phyloP scores from a whole-genome alignment of 2,888 invertebrate species.

The Troides oblongomaculatus region DNA sequence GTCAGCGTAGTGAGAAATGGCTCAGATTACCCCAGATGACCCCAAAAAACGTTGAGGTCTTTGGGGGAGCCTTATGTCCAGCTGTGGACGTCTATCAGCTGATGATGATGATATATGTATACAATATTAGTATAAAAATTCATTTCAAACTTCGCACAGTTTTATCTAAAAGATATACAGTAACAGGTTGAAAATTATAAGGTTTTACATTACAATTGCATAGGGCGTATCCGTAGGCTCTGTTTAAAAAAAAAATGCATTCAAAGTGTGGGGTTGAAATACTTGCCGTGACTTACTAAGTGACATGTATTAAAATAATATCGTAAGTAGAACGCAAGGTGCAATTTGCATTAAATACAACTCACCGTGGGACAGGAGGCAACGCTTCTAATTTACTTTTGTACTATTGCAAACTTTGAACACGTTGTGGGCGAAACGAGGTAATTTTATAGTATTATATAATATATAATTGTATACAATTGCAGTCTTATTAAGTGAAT shows the following conservation, averaged over 20 bases:
- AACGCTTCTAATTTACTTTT: slow-evolving; percentile 33
- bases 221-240: no score
- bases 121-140: no score
- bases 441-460: not conserved
- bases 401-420: slow-evolving; percentile 15
- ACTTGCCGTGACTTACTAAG: slow-evolving; percentile 13
- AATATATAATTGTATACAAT: slow-evolving; percentile 1
- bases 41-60: no score
- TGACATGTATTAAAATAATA: slow-evolving; percentile 22
- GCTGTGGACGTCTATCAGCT: no score
- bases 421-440: not conserved
- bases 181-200: no score
- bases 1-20: no score
- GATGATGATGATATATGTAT: no score
- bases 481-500: not conserved
- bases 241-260: not conserved
- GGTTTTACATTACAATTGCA: no score
- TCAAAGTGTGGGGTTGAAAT: not conserved
- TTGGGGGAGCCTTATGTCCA: no score
- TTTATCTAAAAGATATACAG: no score
- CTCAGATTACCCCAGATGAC: no score
- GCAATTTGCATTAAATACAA: slow-evolving; percentile 38
- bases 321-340: slow-evolving; percentile 13
- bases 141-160: no score
- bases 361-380: slow-evolving; percentile 37